phyloP scores from a whole-genome alignment of 2,113 vertebrate genomes.

The Amazona vittata region DNA sequence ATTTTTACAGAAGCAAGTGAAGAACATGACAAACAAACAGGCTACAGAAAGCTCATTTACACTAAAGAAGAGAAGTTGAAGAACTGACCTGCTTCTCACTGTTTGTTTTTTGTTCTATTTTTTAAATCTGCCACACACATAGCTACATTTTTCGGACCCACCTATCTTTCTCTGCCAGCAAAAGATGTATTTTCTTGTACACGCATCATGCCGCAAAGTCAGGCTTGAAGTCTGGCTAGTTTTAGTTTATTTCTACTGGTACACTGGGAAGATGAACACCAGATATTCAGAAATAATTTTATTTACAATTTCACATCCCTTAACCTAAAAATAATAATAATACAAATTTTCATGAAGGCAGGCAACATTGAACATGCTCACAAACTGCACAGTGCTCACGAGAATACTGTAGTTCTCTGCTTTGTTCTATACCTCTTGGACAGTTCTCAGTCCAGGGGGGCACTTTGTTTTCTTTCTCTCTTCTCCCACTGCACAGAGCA shows the following conservation, averaged over 20 bases:
- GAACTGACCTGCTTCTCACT: background rate
- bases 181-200: background rate
- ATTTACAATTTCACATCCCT: background rate
- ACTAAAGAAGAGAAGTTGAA: background rate
- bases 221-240: background rate
- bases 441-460: background rate
- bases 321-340: background rate
- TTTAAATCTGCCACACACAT: background rate
- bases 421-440: background rate
- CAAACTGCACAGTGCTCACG: background rate
- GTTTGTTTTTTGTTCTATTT: background rate
- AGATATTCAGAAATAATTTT: background rate
- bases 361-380: background rate
- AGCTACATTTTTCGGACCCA: background rate
- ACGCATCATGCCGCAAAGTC: background rate
- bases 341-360: background rate
- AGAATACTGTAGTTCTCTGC: background rate
- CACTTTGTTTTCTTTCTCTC: background rate
- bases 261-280: background rate
- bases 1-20: background rate
- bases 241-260: background rate
- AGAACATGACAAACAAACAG: background rate
- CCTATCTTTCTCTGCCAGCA: background rate
- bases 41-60: background rate
- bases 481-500: slow-evolving; percentile 19